Conservation (phyloP, 2,797 vertebrate species). For the Megaceryle alcyon region DNA sequence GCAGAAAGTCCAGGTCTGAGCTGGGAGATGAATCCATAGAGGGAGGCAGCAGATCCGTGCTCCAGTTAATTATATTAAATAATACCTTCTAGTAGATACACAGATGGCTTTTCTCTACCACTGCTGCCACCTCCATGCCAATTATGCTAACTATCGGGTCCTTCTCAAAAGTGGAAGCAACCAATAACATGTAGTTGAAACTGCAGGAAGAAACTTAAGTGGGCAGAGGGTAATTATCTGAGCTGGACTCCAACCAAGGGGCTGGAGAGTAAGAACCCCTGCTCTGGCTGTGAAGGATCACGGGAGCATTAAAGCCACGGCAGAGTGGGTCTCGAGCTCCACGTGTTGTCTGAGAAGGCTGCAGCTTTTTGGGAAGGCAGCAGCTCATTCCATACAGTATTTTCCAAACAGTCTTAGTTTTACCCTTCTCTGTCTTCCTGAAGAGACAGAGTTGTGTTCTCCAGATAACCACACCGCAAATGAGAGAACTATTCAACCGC, state of each 20-base stretch:
- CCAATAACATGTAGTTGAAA: constrained; percentile 44
- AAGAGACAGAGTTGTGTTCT: not conserved
- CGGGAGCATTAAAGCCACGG: accelerated
- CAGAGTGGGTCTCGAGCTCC: accelerated
- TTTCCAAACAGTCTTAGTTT: not conserved
- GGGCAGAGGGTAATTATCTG: constrained; percentile 12
- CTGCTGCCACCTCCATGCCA: constrained; percentile 44
- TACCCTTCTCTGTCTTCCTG: not conserved
- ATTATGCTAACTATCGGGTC: constrained; percentile 36
- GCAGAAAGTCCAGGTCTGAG: not conserved
- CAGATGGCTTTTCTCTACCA: not conserved
- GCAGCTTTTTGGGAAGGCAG: not conserved
- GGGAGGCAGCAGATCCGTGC: not conserved
- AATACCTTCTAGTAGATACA: not conserved
- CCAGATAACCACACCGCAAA: constrained; percentile 51
- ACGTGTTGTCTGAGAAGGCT: not conserved
- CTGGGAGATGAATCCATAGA: constrained; percentile 5
- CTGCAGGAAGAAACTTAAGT: constrained; percentile 42
- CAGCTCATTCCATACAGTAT: not conserved
- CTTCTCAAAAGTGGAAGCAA: constrained; percentile 33
- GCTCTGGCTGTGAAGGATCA: not conserved
- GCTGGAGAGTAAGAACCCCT: not conserved
- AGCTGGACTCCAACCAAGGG: not conserved
- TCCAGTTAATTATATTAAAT: constrained; percentile 46
- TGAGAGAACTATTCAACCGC: constrained; percentile 39